These are phyloP conservation scores for Panulirus ornatus DNA, from an alignment of 1,140 invertebrate species.

Conservation along the genomic window DNA sequence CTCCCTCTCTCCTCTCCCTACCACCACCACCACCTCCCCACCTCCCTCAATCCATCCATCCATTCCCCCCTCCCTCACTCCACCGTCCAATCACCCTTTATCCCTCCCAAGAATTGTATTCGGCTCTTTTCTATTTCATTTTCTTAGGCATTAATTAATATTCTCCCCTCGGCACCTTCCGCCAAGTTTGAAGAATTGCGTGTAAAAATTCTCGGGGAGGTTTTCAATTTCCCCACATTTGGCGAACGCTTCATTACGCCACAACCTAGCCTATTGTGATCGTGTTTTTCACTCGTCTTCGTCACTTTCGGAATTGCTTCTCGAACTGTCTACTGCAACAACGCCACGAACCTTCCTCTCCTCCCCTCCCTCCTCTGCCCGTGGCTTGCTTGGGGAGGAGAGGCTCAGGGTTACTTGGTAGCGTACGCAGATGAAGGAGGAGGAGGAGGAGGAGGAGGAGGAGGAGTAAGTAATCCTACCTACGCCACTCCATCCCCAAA, in stretches of 20 bases:
- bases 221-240: constrained; percentile 65
- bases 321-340: too few species aligned
- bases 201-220: constrained; percentile 48
- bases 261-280: constrained; percentile 13
- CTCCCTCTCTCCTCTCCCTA: neutral
- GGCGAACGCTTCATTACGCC: constrained; percentile 62
- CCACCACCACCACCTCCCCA: constrained; percentile 4
- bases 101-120: constrained; percentile 48
- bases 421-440: too few species aligned
- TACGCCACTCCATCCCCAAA: too few species aligned
- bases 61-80: neutral
- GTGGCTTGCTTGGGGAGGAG: too few species aligned
- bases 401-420: too few species aligned
- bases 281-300: constrained; percentile 40
- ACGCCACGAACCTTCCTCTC: too few species aligned
- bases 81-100: constrained; percentile 16
- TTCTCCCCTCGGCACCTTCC: constrained; percentile 67
- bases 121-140: constrained; percentile 45
- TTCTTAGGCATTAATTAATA: constrained; percentile 67
- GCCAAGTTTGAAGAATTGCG: constrained; percentile 54
- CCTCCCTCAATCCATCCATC: constrained; percentile 18
- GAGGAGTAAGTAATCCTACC: too few species aligned
- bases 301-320: constrained; percentile 27
- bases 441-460: too few species aligned
- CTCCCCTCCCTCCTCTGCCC: too few species aligned